These are phyloP conservation scores for Pyrrhosoma nymphula DNA, from an alignment of 2,888 invertebrate species.

Conservation along the genomic window DNA sequence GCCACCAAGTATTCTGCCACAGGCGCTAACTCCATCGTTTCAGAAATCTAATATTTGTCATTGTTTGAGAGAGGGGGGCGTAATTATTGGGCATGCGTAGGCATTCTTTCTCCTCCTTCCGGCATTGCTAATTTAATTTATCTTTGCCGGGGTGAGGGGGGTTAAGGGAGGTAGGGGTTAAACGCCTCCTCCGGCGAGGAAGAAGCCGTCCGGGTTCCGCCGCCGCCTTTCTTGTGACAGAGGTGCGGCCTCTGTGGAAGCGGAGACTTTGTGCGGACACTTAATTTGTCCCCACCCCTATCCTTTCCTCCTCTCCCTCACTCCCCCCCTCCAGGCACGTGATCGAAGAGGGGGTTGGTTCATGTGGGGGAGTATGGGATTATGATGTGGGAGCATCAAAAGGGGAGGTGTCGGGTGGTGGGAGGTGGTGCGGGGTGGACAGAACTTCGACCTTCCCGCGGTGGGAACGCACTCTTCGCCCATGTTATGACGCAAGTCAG, in stretches of 20 bases:
- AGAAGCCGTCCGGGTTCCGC: not conserved
- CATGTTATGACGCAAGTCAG: constrained; percentile 19
- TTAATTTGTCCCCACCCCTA: not conserved
- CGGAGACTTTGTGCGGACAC: not conserved
- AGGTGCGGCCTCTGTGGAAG: not conserved
- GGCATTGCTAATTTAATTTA: not conserved
- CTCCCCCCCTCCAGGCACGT: not conserved
- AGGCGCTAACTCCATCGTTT: not conserved
- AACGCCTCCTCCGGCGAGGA: not conserved
- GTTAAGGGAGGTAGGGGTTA: not conserved
- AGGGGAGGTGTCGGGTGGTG: not conserved
- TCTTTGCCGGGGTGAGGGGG: not conserved
- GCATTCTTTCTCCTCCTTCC: not conserved
- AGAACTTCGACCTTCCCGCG: not conserved
- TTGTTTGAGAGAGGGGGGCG: not conserved
- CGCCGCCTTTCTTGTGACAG: not conserved
- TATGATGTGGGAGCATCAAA: not conserved
- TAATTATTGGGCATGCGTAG: not conserved
- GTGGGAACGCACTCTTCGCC: not conserved
- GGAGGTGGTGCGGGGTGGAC: not conserved
- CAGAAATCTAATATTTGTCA: not conserved
- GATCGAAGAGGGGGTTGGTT: not conserved
- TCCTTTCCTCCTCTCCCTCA: not conserved
- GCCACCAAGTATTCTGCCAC: not conserved
- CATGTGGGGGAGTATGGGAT: not conserved